Base-by-base conservation (phyloP, 2,797 vertebrate species). In the Peromyscus attwateri region DNA sequence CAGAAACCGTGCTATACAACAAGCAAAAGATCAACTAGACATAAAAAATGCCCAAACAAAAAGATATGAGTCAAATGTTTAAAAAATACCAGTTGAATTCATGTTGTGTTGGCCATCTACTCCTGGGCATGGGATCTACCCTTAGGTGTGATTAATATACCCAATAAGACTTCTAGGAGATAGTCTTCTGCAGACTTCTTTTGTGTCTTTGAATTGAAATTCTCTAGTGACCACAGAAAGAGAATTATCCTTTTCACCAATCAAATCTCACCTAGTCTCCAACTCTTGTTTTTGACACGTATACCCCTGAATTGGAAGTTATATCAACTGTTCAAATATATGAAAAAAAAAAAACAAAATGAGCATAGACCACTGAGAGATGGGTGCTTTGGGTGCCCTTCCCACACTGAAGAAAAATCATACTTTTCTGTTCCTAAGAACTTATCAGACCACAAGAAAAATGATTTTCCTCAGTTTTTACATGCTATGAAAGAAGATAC, bases 331-430 rank as follows among this genome's bases (percentile, higher is more conserved):
- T 29, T 43, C 34, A 70, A 81, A 92, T 23, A 21, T 81, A 13
- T 6, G 3, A 68, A 25, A 66, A n/a, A 27, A 77, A 46, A 46
- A 46, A 49, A 31, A 12, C 66, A 40, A 87, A 31, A 76, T 10
- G 37, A 81, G 4, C 77, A 40, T 55, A 64, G 5, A 17, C 29
- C 31, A 46, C 21, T 34, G 27, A 76, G 57, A 57, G 0, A 3
- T 0, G 1, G 8, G 29, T 21, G 4, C 31, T 70, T 55, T 9
- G 0, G 34, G 55, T 34, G 5, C 3, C 29, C 12, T 27, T n/a
- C 17, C n/a, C 71, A 14, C 80, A 14, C 27, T 71, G 49, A 40
- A 52, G n/a, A 85, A 64, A 83, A 77, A 37, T 34, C 40, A 52
- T 19, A 13, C 6, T 43, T 60, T 73, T 87, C 49, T 29, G 49